Conservation (phyloP, 2,113 vertebrate genomes). For the Paracanthobrama guichenoti region DNA sequence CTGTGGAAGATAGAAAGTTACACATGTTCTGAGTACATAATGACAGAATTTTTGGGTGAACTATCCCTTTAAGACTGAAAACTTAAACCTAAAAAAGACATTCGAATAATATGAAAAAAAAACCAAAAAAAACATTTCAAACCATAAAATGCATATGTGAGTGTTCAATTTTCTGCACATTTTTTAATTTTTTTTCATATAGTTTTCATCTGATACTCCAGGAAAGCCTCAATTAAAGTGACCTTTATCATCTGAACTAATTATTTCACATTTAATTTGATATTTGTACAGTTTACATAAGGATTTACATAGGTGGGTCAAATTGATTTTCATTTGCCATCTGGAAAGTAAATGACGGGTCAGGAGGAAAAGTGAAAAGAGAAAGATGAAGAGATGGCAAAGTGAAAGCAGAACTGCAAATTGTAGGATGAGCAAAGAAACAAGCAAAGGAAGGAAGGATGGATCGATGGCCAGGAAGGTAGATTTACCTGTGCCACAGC, state of each 20-base stretch:
- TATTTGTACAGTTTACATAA: background rate
- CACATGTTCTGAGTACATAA: background rate
- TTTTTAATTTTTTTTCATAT: background rate
- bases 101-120: background rate
- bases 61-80: background rate
- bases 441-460: background rate
- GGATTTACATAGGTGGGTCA: background rate
- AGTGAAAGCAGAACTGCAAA: slow-evolving; percentile 1
- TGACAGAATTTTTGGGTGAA: background rate
- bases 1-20: background rate
- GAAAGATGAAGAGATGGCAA: slow-evolving; percentile 44
- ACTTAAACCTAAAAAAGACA: background rate
- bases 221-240: background rate
- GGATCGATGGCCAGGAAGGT: slow-evolving; percentile 40
- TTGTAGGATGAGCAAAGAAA: background rate
- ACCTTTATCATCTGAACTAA: background rate
- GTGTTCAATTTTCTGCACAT: background rate
- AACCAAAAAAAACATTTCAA: background rate
- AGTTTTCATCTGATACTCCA: background rate
- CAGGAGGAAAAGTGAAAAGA: background rate
- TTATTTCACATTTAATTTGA: background rate
- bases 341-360: background rate
- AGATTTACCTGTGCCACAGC: slow-evolving; percentile 91
- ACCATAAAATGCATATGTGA: background rate
- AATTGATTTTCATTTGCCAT: background rate